phyloP scores from a whole-genome alignment of 2,113 vertebrate genomes.

The Tautogolabrus adspersus region DNA sequence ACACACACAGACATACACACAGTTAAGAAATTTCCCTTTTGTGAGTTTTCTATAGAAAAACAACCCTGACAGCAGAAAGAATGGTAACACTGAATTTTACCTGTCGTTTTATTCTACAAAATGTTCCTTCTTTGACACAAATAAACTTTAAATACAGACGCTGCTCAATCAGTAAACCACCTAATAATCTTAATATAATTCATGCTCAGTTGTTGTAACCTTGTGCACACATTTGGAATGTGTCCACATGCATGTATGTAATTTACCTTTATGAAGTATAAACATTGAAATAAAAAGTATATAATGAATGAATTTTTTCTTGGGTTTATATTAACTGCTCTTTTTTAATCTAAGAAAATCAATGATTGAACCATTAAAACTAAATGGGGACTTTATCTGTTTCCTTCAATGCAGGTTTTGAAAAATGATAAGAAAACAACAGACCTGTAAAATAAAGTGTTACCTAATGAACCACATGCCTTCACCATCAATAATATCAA shows the following conservation, averaged over 20 bases:
- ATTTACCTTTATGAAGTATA: too few relatives aligned
- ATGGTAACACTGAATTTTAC: constrained; percentile 16
- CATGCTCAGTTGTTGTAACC: background rate
- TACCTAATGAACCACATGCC: constrained; percentile 51
- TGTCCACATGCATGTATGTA: too few relatives aligned
- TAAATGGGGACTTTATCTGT: background rate
- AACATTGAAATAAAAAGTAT: too few relatives aligned
- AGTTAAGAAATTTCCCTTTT: constrained; percentile 34
- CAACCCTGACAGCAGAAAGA: constrained; percentile 54
- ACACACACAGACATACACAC: constrained; percentile 10
- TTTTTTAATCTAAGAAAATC: too few relatives aligned
- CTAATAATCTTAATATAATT: constrained; percentile 5
- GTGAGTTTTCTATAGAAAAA: constrained; percentile 58
- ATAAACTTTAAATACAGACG: background rate
- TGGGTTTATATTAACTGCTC: too few relatives aligned
- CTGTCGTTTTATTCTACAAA: background rate
- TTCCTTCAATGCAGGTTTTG: background rate
- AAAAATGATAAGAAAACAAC: constrained; percentile 19
- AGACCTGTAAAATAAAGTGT: constrained; percentile 40
- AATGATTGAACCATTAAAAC: too few relatives aligned
- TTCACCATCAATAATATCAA: constrained; percentile 57
- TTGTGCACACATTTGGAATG: background rate
- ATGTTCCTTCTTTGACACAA: constrained; percentile 3
- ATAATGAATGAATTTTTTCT: too few relatives aligned
- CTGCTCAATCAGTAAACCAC: background rate